These are phyloP conservation scores for Chaetorhynchus papuensis DNA, from an alignment of 2,113 vertebrate genomes.

Conservation along the genomic window DNA sequence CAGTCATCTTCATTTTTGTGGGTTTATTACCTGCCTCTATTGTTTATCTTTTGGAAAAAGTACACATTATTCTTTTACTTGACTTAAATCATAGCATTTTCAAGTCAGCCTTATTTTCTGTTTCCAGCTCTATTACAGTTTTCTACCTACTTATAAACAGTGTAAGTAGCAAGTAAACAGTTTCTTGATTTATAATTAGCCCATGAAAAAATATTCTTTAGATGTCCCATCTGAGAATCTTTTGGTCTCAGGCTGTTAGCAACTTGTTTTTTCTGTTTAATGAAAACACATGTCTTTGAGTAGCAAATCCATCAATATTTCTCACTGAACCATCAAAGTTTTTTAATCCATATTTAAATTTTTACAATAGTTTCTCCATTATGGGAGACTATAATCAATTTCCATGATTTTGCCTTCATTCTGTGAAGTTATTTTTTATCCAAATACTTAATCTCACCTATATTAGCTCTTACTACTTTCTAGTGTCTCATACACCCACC, in stretches of 20 bases:
- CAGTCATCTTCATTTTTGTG: neutral
- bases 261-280: neutral
- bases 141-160: neutral
- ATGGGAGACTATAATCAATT: neutral
- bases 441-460: neutral
- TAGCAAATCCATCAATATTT: neutral
- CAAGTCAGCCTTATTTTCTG: neutral
- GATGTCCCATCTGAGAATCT: neutral
- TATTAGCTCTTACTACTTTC: neutral
- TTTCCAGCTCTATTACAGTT: neutral
- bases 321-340: neutral
- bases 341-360: neutral
- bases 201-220: neutral
- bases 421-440: neutral
- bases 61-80: neutral
- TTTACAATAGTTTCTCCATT: neutral
- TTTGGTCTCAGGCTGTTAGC: neutral
- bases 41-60: neutral
- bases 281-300: neutral
- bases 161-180: neutral
- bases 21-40: neutral
- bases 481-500: neutral
- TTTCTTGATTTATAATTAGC: neutral
- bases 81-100: neutral
- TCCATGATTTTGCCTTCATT: neutral